A percentile compares a stretch with the other conserved stretches of the same genome.
These are phyloP conservation scores for Polyodon spathula DNA, from an alignment of 2,113 vertebrate genomes.

Conservation along the genomic window DNA sequence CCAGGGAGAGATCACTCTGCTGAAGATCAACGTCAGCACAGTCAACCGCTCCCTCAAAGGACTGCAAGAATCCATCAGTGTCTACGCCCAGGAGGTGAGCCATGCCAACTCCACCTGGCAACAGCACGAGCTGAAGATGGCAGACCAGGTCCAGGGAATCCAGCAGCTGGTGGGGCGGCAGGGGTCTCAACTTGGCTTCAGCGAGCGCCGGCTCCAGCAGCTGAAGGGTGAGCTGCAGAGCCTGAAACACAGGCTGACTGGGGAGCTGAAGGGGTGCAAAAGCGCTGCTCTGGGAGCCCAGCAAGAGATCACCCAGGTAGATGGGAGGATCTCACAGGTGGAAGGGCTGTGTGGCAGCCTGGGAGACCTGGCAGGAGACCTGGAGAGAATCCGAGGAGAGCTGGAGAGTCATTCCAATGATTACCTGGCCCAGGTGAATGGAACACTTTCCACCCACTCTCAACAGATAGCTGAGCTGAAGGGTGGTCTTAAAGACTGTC, in stretches of 20 bases:
- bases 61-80: slow-evolving; percentile 78
- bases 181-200: slow-evolving; percentile 67
- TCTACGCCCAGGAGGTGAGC: slow-evolving; percentile 67
- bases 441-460: slow-evolving; percentile 67
- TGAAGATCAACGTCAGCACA: slow-evolving; percentile 89
- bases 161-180: slow-evolving; percentile 78
- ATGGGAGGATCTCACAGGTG: slow-evolving; percentile 69
- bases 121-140: slow-evolving; percentile 70
- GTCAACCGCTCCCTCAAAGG: slow-evolving; percentile 88
- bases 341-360: slow-evolving; percentile 69
- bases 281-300: slow-evolving; percentile 63
- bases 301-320: slow-evolving; percentile 66
- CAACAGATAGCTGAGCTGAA: slow-evolving; percentile 74
- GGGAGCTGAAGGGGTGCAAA: slow-evolving; percentile 75
- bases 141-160: slow-evolving; percentile 79
- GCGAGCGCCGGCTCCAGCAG: slow-evolving; percentile 73
- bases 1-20: slow-evolving; percentile 88
- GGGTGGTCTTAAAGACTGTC: slow-evolving; percentile 71
- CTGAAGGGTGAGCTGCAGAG: slow-evolving; percentile 76
- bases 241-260: slow-evolving; percentile 65
- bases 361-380: slow-evolving; percentile 55
- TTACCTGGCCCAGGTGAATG: slow-evolving; percentile 74
- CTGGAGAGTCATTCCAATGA: slow-evolving; percentile 66
- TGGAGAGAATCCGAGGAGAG: slow-evolving; percentile 64
- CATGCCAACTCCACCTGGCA: slow-evolving; percentile 74